Evolutionary conservation across 2,113 vertebrate species (phyloP).

Genomic region (Hyla sarda): DNA sequence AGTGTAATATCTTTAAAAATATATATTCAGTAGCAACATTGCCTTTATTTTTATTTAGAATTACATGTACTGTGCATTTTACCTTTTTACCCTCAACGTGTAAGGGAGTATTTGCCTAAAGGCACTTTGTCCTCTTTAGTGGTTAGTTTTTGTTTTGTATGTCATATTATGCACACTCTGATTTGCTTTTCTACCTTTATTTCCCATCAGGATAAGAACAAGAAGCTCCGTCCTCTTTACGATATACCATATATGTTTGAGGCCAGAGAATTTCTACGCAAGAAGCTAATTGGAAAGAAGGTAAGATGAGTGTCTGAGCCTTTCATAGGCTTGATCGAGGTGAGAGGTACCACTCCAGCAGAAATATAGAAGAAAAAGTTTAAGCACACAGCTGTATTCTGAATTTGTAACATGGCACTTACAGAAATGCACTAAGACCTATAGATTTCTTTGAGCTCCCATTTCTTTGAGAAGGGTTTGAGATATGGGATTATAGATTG

Average conservation of each 20-base stretch:
- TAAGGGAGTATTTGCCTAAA: neutral
- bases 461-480: too few species aligned
- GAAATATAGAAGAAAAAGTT: too few species aligned
- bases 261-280: constrained; percentile 95
- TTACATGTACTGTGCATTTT: neutral
- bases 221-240: constrained; percentile 94
- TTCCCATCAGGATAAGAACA: constrained; percentile 88
- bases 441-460: too few species aligned
- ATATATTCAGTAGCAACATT: too few species aligned
- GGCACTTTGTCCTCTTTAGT: neutral
- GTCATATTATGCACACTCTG: neutral
- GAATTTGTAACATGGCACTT: too few species aligned
- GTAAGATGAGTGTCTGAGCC: constrained; percentile 69
- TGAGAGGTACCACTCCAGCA: too few species aligned
- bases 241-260: constrained; percentile 99
- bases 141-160: neutral
- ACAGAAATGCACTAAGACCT: too few species aligned
- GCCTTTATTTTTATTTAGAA: too few species aligned
- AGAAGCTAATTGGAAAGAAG: constrained; percentile 98
- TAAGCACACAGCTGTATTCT: too few species aligned
- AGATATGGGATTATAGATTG: too few species aligned
- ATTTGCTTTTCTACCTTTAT: neutral
- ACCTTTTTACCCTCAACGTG: neutral
- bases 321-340: too few species aligned
- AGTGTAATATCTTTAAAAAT: too few species aligned